A percentile compares a stretch with the other conserved stretches of the same genome.
Conservation (phyloP, 2,797 vertebrate species). For the Channa striata region DNA sequence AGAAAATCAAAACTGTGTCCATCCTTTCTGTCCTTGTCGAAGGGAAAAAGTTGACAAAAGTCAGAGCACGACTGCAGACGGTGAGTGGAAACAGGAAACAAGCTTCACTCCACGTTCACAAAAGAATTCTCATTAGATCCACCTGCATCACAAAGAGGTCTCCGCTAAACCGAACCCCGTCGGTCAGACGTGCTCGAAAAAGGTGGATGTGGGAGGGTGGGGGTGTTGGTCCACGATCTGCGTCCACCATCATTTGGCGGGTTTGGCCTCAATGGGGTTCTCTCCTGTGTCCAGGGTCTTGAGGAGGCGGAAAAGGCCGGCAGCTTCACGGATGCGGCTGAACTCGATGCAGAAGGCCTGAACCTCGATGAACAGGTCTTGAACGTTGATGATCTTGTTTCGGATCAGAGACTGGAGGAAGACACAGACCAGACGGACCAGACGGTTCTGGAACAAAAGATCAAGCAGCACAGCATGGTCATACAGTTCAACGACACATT, state of each 20-base stretch:
- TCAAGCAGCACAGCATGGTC: no score
- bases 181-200: not conserved
- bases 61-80: not conserved
- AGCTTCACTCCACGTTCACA: slow-evolving; percentile 49
- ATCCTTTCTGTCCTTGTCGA: not conserved
- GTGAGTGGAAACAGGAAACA: not conserved
- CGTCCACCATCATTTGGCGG: slow-evolving; percentile 84
- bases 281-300: slow-evolving; percentile 98
- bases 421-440: slow-evolving; percentile 98
- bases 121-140: no score
- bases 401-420: slow-evolving; percentile 98
- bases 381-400: slow-evolving; percentile 99
- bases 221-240: no score
- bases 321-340: slow-evolving; percentile 97
- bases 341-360: slow-evolving; percentile 99
- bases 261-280: slow-evolving; percentile 89
- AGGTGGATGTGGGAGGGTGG: not conserved
- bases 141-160: no score
- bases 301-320: slow-evolving; percentile 95
- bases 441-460: slow-evolving; percentile 88
- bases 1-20: not conserved
- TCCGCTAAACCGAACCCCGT: no score
- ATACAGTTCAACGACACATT: no score
- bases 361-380: slow-evolving; percentile 99
- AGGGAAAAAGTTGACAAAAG: not conserved